phyloP scores from a whole-genome alignment of 2,888 invertebrate genomes.

The Agrotis ipsilon region DNA sequence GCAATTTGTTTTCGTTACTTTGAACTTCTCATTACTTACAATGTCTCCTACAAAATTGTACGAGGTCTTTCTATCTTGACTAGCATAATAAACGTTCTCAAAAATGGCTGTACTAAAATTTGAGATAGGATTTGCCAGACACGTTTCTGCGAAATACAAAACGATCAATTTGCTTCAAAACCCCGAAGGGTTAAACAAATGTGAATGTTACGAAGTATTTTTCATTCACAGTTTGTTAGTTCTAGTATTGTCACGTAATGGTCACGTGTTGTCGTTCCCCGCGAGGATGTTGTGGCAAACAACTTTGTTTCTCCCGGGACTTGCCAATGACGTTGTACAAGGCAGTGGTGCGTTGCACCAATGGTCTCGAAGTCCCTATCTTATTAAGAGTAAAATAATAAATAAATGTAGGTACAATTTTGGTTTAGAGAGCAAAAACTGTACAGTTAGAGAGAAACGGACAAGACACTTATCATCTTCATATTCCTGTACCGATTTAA shows the following conservation, averaged over 20 bases:
- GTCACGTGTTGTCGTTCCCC: conserved; percentile 5
- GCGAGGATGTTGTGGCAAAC: conserved; percentile 13
- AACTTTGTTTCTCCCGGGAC: conserved; percentile 13
- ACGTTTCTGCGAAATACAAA: conserved; percentile 16
- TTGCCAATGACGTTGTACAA: background rate
- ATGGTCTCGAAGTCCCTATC: background rate
- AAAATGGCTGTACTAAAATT: conserved; percentile 23
- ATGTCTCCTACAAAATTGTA: conserved; percentile 50
- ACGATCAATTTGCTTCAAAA: background rate
- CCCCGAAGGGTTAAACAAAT: conserved; percentile 3
- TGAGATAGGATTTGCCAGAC: conserved; percentile 28
- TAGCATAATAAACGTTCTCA: conserved; percentile 32
- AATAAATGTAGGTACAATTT: too few relatives aligned
- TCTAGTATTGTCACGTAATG: conserved; percentile 10
- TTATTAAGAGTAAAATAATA: conserved; percentile 2
- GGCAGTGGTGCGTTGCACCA: background rate
- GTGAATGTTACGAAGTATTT: conserved; percentile 5
- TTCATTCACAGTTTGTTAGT: background rate
- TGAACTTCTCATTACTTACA: conserved; percentile 70
- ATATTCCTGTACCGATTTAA: too few relatives aligned
- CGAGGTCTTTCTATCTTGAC: conserved; percentile 30
- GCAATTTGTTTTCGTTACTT: conserved; percentile 74
- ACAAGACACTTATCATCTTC: too few relatives aligned
- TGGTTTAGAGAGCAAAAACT: too few relatives aligned
- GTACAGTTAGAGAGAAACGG: too few relatives aligned